phyloP scores from a whole-genome alignment of 2,113 vertebrate species.

The Cebus imitator region DNA sequence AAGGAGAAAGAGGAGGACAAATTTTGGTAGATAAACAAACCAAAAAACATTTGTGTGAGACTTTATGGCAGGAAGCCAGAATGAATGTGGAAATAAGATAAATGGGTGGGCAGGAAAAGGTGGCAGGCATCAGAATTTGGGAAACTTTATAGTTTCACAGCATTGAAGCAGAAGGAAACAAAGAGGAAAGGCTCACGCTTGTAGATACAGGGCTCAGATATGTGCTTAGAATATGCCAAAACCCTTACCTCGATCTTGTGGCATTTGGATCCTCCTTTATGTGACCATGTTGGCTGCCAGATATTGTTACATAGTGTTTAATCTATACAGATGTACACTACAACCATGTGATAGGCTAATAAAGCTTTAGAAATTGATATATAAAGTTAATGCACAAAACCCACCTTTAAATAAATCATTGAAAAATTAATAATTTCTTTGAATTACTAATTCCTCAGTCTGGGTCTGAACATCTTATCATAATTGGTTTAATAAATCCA shows the following conservation, averaged over 20 bases:
- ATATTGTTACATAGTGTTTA: neutral
- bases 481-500: neutral
- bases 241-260: neutral
- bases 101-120: neutral
- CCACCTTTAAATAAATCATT: conserved; percentile 9
- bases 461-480: neutral
- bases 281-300: neutral
- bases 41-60: neutral
- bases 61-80: neutral
- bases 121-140: neutral
- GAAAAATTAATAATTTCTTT: conserved; percentile 16
- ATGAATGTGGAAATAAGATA: neutral
- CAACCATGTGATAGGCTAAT: neutral
- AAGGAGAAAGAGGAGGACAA: neutral
- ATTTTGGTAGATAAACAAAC: neutral
- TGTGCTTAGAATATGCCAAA: neutral
- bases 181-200: neutral
- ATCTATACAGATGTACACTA: neutral
- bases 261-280: neutral
- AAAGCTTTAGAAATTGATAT: neutral
- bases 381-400: conserved; percentile 3
- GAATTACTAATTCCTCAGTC: neutral
- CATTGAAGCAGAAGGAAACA: conserved; percentile 23
- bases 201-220: neutral
- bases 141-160: neutral